phyloP scores from a whole-genome alignment of 92 coral and sea anemone genomes.

The Virgularia gustaviana region DNA sequence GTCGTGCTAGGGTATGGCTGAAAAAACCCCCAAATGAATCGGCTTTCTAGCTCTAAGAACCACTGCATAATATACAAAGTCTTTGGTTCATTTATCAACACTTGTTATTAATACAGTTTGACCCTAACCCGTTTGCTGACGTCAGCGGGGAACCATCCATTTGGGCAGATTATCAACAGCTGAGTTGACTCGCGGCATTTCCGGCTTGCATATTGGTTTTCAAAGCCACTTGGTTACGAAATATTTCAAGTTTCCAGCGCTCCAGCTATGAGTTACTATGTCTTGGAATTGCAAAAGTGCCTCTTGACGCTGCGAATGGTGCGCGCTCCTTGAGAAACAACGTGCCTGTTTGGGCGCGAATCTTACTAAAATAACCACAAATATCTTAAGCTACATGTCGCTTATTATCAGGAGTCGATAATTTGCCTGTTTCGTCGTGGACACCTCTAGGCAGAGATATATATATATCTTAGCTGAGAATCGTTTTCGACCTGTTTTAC shows the following conservation, averaged over 20 bases:
- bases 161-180: conserved; percentile 13
- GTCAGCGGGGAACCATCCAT: conserved; percentile 20
- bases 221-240: conserved; percentile 7
- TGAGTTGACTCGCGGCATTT: conserved; percentile 21
- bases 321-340: neutral
- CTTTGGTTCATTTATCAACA: conserved; percentile 34
- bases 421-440: too few relatives aligned
- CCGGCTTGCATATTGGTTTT: conserved; percentile 16
- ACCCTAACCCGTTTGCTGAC: conserved; percentile 28
- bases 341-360: neutral
- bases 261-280: neutral
- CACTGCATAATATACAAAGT: too few relatives aligned
- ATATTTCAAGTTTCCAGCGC: neutral
- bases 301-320: neutral
- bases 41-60: too few relatives aligned
- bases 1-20: too few relatives aligned
- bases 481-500: too few relatives aligned
- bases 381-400: too few relatives aligned
- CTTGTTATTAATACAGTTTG: conserved; percentile 27
- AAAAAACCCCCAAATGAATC: too few relatives aligned
- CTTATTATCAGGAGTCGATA: too few relatives aligned
- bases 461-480: too few relatives aligned
- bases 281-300: neutral
- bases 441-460: too few relatives aligned
- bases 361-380: too few relatives aligned